These are phyloP conservation scores for Cheirogaleus medius DNA, from an alignment of 2,113 vertebrate genomes.

Conservation along the genomic window DNA sequence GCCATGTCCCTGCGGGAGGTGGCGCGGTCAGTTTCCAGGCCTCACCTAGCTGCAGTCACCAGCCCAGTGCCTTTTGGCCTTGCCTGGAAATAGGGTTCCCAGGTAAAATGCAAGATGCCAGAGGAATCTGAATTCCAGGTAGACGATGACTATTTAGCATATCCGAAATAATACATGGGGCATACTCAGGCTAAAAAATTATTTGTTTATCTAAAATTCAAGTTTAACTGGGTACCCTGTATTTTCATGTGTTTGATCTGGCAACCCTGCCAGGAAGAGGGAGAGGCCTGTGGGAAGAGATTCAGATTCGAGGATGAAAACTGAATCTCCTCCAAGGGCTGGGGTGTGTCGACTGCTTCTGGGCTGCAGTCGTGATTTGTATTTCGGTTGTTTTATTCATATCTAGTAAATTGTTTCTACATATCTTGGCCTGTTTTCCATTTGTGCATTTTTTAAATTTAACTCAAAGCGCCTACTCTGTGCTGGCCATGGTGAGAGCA, in stretches of 20 bases:
- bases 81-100: background rate
- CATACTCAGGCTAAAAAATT: background rate
- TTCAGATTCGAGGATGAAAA: background rate
- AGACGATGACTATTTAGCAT: background rate
- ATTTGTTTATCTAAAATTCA: background rate
- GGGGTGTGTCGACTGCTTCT: accelerated
- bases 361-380: background rate
- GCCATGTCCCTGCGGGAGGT: no score
- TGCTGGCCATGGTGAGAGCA: accelerated
- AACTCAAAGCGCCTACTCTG: background rate
- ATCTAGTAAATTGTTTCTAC: background rate
- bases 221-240: background rate
- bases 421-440: background rate
- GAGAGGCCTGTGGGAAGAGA: accelerated
- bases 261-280: background rate
- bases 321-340: accelerated
- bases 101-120: background rate
- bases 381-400: background rate
- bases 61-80: background rate
- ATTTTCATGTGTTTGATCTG: background rate
- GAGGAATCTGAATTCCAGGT: background rate
- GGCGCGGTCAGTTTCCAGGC: accelerated
- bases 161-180: background rate
- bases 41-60: accelerated
- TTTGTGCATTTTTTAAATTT: background rate